Evolutionary conservation across 2,113 vertebrate species (phyloP).

Genomic region (Egretta garzetta): DNA sequence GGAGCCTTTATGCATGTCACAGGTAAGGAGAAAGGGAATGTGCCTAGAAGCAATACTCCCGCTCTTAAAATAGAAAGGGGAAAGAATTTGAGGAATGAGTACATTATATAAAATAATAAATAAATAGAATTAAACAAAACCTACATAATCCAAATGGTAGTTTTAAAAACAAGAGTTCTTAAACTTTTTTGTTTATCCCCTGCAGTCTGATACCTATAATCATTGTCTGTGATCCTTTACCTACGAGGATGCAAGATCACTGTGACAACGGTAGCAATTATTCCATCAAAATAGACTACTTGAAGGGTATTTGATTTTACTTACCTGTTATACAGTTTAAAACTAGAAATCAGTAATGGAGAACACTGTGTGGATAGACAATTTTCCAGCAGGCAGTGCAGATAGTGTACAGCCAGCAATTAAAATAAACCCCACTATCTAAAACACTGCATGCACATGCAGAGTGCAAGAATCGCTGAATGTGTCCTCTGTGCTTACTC

Average conservation of each 20-base stretch:
- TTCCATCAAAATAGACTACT: not conserved
- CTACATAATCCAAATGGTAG: not conserved
- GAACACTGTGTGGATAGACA: not conserved
- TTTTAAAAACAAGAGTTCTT: not conserved
- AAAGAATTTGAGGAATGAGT: conserved; percentile 6
- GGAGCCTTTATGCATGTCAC: not conserved
- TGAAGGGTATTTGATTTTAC: not conserved
- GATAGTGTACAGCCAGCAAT: not conserved
- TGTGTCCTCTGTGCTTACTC: not conserved
- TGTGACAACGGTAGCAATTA: not conserved
- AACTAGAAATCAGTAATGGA: not conserved
- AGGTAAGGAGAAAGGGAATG: conserved; percentile 12
- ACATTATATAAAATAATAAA: not conserved
- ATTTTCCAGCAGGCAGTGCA: not conserved
- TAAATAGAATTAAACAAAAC: not conserved
- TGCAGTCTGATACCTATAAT: not conserved
- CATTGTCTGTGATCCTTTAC: not conserved
- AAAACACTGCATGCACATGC: not conserved
- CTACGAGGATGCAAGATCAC: not conserved
- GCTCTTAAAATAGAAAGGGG: not conserved
- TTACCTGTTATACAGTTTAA: not conserved
- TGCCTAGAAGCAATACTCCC: not conserved
- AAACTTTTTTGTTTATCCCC: not conserved
- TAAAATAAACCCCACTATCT: not conserved
- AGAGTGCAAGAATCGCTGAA: not conserved